These are phyloP conservation scores for Lepisosteus osseus DNA, from an alignment of 2,113 vertebrate species.

Conservation along the genomic window DNA sequence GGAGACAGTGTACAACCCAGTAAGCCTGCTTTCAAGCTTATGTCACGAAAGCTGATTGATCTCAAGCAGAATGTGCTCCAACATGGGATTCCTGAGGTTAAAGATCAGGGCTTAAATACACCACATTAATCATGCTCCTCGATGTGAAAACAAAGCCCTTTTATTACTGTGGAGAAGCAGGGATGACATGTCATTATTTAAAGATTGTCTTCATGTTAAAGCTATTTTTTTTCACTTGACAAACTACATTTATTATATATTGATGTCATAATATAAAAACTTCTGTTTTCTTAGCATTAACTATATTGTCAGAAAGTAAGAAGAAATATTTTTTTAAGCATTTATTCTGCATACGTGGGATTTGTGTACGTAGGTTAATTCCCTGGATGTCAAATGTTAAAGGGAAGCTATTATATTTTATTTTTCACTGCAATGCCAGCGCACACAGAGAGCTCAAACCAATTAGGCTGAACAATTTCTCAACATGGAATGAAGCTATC, in stretches of 20 bases:
- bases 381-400: conserved; percentile 17
- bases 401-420: not conserved
- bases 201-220: too few relatives aligned
- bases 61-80: not conserved
- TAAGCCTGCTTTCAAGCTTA: not conserved
- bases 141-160: conserved; percentile 33
- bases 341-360: not conserved
- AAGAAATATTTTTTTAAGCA: too few relatives aligned
- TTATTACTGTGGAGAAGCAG: not conserved
- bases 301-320: too few relatives aligned
- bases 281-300: too few relatives aligned
- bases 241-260: too few relatives aligned
- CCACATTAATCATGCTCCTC: conserved; percentile 50
- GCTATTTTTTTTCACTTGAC: too few relatives aligned
- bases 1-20: not conserved
- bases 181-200: not conserved
- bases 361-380: conserved; percentile 15
- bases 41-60: not conserved
- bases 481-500: too few relatives aligned
- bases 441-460: too few relatives aligned
- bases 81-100: conserved; percentile 22
- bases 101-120: conserved; percentile 44
- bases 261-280: too few relatives aligned
- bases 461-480: too few relatives aligned
- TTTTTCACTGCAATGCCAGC: too few relatives aligned